Evolutionary conservation across 2,888 invertebrate genomes (phyloP).

Genomic region (Cheilosia urbana): DNA sequence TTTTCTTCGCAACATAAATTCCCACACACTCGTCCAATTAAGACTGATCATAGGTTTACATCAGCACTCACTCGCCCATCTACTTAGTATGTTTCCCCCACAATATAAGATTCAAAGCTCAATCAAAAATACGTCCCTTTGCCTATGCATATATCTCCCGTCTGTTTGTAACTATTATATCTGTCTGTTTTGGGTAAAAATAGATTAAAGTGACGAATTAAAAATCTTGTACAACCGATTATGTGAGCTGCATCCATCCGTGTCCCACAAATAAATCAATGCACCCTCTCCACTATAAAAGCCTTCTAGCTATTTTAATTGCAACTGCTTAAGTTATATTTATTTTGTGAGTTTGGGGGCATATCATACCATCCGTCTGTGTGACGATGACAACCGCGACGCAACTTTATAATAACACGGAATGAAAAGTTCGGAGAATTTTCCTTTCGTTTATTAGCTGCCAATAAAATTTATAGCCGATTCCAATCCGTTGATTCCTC

Average conservation of each 20-base stretch:
- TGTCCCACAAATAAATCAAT: slow-evolving; percentile 53
- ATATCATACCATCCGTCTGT: background rate
- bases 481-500: slow-evolving; percentile 34
- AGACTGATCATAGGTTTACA: slow-evolving; percentile 22
- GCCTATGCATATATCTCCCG: background rate
- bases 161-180: background rate
- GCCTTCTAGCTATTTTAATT: slow-evolving; percentile 66
- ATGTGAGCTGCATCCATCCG: slow-evolving; percentile 9
- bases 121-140: slow-evolving; percentile 23
- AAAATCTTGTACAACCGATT: slow-evolving; percentile 12
- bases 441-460: slow-evolving; percentile 60
- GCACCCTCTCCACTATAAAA: slow-evolving; percentile 43
- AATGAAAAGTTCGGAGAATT: slow-evolving; percentile 52
- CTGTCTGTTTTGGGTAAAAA: slow-evolving; percentile 5
- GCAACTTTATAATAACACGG: slow-evolving; percentile 44
- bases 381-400: background rate
- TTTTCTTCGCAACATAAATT: slow-evolving; percentile 41
- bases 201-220: slow-evolving; percentile 12
- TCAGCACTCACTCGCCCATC: background rate
- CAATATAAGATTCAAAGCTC: slow-evolving; percentile 2
- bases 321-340: slow-evolving; percentile 50
- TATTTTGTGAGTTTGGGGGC: slow-evolving; percentile 36
- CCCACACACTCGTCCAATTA: slow-evolving; percentile 58
- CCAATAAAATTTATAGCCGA: slow-evolving; percentile 68
- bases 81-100: slow-evolving; percentile 3